phyloP scores from a whole-genome alignment of 37 sponge, comb jelly and placozoan genomes.

The Ianthella basta region DNA sequence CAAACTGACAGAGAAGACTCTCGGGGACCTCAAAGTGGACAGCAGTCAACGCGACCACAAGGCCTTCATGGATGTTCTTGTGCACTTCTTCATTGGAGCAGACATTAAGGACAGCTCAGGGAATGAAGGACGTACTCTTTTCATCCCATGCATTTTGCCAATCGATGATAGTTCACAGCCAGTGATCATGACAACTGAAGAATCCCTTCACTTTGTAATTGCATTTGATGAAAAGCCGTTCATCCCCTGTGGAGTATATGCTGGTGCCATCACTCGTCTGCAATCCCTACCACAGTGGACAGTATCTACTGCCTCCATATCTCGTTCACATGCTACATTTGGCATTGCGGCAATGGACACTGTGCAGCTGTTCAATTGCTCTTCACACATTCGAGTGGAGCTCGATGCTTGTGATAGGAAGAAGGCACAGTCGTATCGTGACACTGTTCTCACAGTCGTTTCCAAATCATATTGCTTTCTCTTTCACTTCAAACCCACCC shows the following conservation, averaged over 20 bases:
- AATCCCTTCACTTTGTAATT: not conserved
- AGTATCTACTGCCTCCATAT: not conserved
- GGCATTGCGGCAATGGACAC: too few species aligned
- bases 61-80: slow-evolving; percentile 8
- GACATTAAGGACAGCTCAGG: not conserved
- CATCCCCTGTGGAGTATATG: slow-evolving; percentile 13
- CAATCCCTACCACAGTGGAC: not conserved
- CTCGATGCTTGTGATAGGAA: too few species aligned
- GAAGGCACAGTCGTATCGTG: too few species aligned
- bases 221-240: not conserved
- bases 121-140: not conserved
- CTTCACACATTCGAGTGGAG: too few species aligned
- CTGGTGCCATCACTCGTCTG: slow-evolving; percentile 8
- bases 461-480: too few species aligned
- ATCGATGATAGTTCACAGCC: not conserved
- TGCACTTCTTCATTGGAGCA: slow-evolving; percentile 8
- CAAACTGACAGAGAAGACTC: not conserved
- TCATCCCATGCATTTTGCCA: not conserved
- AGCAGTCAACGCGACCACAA: not conserved
- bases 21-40: not conserved
- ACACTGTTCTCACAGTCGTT: too few species aligned
- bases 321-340: too few species aligned
- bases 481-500: too few species aligned
- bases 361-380: too few species aligned
- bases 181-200: not conserved